phyloP scores from a whole-genome alignment of 2,113 vertebrate genomes.

The Mystacornis crossleyi region DNA sequence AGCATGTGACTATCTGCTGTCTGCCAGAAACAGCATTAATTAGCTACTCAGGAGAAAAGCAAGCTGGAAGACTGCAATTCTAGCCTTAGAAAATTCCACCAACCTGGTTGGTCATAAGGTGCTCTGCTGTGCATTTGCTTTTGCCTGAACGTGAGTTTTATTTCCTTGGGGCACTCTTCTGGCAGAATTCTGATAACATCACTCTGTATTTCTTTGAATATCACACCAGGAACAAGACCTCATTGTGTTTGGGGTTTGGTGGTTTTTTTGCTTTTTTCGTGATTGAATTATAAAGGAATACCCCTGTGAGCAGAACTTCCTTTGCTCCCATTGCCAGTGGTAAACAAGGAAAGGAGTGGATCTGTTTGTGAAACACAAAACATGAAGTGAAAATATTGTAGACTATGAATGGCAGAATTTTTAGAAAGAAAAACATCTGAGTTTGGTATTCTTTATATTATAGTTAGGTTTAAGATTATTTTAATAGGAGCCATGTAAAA shows the following conservation, averaged over 20 bases:
- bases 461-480: not conserved
- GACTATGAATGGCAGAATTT: not conserved
- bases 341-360: not conserved
- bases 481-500: not conserved
- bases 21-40: not conserved
- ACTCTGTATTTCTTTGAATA: not conserved
- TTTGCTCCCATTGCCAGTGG: not conserved
- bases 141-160: rapidly evolving
- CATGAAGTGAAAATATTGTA: not conserved
- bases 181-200: not conserved
- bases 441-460: not conserved
- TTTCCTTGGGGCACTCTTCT: not conserved
- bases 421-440: not conserved
- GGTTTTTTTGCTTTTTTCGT: not conserved
- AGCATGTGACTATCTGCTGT: not conserved
- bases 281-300: not conserved
- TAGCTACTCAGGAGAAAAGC: not conserved
- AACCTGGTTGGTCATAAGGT: rapidly evolving
- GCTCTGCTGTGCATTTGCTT: not conserved
- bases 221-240: not conserved
- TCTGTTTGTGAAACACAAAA: not conserved
- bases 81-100: not conserved
- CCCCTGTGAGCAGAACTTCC: not conserved
- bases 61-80: not conserved
- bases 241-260: not conserved